Evolutionary conservation across 1,140 invertebrate species (phyloP), one percentile per base, ranked within the genome.

Genomic region (Atta cephalotes): DNA sequence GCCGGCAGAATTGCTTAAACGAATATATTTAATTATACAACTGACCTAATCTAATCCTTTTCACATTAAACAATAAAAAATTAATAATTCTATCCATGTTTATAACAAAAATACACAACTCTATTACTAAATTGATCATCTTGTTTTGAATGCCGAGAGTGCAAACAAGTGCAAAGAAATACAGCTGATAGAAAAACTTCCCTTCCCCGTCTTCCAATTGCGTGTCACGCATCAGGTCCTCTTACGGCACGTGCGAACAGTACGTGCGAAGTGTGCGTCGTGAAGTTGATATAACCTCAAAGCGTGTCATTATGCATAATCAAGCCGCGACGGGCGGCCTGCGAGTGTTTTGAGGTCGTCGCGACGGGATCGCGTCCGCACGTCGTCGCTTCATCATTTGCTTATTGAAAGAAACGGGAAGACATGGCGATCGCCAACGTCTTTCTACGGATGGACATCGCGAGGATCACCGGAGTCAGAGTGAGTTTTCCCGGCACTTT

Each of bases 401-500:
- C 18, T 7, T 35, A 25, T 25, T 58, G 21, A 63, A 63, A 51
- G n/a, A 60, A 35, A 25, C 14, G 16, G 14, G 53, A 25, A n/a
- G 21, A 9, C 87, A 93, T 94, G 92, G 86, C 92, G 82, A 93
- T 93, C 68, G 90, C 91, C 74, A 92, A 93, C 88, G 91, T 93
- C 84, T 82, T 94, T 35, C 86, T 91, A 49, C 91, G 92, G 2
- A 87, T 93, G 28, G 80, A 88, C 72, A 88, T 93, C 85, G 71
- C 88, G 3, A 93, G 88, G 71, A 89, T 92, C 66, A 87, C 91
- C 56, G 92, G 93, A 86, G 81, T 89, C 51, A 91, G 92, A 89
- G 93, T 94, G 76, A 94, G 93, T 94, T 70, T 35, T 49, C 58
- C 72, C 88, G 79, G 35, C 28, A 58, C 76, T 77, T 76, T 60